A percentile compares a stretch with the other conserved stretches of the same genome.
Conservation (phyloP, 2,113 vertebrate species). For the Otis tarda region DNA sequence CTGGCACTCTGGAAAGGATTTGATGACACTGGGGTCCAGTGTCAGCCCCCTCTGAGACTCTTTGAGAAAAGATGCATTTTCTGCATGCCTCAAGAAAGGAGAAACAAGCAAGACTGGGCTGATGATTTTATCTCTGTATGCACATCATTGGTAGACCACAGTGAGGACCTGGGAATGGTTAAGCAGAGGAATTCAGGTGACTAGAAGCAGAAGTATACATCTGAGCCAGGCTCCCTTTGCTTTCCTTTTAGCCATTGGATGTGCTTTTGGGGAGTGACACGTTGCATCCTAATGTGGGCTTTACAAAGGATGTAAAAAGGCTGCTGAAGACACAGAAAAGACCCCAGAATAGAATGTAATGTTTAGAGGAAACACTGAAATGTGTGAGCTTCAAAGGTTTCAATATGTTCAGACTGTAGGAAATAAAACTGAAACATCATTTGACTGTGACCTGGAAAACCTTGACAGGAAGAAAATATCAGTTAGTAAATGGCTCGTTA, state of each 20-base stretch:
- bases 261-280: not conserved
- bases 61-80: not conserved
- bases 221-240: not conserved
- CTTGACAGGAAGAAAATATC: not conserved
- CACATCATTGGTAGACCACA: not conserved
- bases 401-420: not conserved
- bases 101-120: not conserved
- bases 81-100: not conserved
- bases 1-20: not conserved
- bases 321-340: not conserved
- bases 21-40: not conserved
- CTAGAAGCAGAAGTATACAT: not conserved
- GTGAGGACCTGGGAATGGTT: not conserved
- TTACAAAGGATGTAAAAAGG: not conserved
- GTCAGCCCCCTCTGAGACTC: not conserved
- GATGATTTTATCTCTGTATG: not conserved
- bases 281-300: not conserved
- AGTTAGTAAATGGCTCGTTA: not conserved
- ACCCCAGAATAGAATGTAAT: fast-evolving
- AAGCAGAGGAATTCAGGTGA: not conserved
- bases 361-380: not conserved
- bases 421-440: not conserved
- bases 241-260: not conserved
- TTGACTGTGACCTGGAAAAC: not conserved
- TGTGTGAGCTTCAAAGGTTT: not conserved